These are phyloP conservation scores for Onychomys arenicola DNA, from an alignment of 2,797 vertebrate genomes.

Conservation along the genomic window DNA sequence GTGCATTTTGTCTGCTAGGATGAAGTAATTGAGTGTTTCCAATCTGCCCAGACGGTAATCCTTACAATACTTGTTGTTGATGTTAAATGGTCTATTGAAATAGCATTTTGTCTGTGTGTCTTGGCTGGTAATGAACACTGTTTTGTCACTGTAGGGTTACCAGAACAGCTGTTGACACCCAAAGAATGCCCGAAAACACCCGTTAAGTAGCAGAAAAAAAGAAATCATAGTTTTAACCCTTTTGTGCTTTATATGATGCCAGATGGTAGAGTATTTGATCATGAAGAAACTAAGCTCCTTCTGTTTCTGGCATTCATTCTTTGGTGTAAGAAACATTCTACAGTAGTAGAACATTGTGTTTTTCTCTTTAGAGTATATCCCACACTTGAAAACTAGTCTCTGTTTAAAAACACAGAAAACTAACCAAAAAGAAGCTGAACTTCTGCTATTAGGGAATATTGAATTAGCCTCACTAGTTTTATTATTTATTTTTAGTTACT, in stretches of 20 bases:
- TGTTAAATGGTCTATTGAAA: slow-evolving; percentile 78
- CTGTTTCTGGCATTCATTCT: slow-evolving; percentile 27
- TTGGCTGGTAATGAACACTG: slow-evolving; percentile 76
- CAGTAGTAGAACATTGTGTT: slow-evolving; percentile 22
- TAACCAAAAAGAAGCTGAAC: not conserved
- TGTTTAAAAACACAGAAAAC: slow-evolving; percentile 32
- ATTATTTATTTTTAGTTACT: not conserved
- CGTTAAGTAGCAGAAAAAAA: slow-evolving; percentile 53
- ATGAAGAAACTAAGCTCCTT: not conserved
- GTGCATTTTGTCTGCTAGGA: slow-evolving; percentile 75
- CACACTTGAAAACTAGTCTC: not conserved
- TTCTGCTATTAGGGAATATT: slow-evolving; percentile 24
- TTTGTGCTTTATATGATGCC: slow-evolving; percentile 46
- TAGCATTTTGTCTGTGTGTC: slow-evolving; percentile 75
- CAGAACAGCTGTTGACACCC: slow-evolving; percentile 79
- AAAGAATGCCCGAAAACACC: slow-evolving; percentile 71
- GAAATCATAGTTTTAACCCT: slow-evolving; percentile 61
- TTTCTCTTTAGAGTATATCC: slow-evolving; percentile 15
- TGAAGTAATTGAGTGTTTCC: slow-evolving; percentile 81
- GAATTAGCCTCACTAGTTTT: slow-evolving; percentile 20
- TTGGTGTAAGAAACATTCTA: slow-evolving; percentile 9
- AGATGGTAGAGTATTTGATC: slow-evolving; percentile 38
- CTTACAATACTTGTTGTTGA: slow-evolving; percentile 77
- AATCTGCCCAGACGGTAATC: slow-evolving; percentile 70
- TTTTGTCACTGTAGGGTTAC: slow-evolving; percentile 73